These are phyloP conservation scores for Phylloscopus collybita DNA, from an alignment of 2,797 vertebrate genomes.

Conservation along the genomic window DNA sequence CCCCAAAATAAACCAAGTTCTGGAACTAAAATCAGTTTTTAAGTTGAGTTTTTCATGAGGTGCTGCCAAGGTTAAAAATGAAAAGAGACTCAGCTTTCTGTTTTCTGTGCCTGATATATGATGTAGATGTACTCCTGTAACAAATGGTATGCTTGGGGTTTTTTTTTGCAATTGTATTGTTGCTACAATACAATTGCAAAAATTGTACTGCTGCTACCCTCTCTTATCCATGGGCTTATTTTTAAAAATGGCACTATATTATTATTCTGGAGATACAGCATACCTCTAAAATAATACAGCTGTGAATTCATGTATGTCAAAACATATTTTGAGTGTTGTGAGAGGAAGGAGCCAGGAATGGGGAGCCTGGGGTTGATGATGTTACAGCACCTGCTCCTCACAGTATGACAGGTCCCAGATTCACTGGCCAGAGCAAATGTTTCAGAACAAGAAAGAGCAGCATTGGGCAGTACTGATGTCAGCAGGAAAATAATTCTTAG, in stretches of 20 bases:
- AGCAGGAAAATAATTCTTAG: neutral
- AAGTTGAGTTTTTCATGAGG: neutral
- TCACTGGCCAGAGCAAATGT: neutral
- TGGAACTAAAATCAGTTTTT: neutral
- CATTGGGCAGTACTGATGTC: neutral
- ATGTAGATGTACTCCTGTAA: neutral
- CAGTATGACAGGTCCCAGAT: neutral
- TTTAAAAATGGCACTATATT: neutral
- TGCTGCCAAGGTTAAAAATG: neutral
- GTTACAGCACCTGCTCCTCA: neutral
- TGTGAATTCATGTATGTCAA: neutral
- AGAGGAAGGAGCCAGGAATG: neutral
- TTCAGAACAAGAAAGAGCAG: neutral
- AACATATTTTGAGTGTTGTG: neutral
- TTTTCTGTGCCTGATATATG: neutral
- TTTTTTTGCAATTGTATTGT: neutral
- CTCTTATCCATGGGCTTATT: fast-evolving
- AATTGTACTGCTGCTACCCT: neutral
- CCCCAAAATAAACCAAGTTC: neutral
- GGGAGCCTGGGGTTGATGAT: neutral
- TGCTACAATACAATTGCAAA: too few relatives aligned
- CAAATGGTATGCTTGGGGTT: fast-evolving
- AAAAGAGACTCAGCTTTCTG: neutral
- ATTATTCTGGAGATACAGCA: neutral
- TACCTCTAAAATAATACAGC: neutral